These are phyloP conservation scores for Drosophila watanabei DNA, from an alignment of 1,140 invertebrate species.

Conservation along the genomic window DNA sequence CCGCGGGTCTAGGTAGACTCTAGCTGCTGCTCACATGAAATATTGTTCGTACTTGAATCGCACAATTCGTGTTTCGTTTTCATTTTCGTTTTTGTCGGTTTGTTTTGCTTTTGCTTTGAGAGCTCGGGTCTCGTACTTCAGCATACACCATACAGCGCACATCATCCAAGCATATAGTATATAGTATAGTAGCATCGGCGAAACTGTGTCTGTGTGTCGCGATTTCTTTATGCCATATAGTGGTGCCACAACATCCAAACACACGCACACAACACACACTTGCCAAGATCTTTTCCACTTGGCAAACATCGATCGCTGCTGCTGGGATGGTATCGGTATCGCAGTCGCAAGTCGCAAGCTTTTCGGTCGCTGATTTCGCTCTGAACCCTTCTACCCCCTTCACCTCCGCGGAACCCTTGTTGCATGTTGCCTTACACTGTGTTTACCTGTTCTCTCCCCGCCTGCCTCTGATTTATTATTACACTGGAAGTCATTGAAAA, in stretches of 20 bases:
- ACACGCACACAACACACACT: not conserved
- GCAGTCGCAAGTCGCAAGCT: slow-evolving; percentile 30
- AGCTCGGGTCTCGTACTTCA: slow-evolving; percentile 31
- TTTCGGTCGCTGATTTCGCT: slow-evolving; percentile 54
- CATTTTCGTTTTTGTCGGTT: slow-evolving; percentile 36
- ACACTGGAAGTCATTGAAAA: slow-evolving; percentile 81
- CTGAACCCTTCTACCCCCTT: slow-evolving; percentile 3
- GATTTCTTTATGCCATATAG: slow-evolving; percentile 42
- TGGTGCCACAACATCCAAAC: slow-evolving; percentile 28
- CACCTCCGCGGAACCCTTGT: slow-evolving; percentile 9
- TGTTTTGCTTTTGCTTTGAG: slow-evolving; percentile 33
- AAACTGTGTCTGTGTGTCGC: slow-evolving; percentile 62
- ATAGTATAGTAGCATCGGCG: slow-evolving; percentile 4
- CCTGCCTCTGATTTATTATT: slow-evolving; percentile 69
- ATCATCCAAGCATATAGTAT: slow-evolving; percentile 2
- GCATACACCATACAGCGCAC: not conserved
- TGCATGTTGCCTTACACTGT: slow-evolving; percentile 47
- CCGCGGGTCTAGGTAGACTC: slow-evolving; percentile 4
- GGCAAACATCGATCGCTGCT: slow-evolving; percentile 25
- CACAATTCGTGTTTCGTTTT: slow-evolving; percentile 49
- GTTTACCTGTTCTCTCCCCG: slow-evolving; percentile 43
- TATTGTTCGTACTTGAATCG: slow-evolving; percentile 52
- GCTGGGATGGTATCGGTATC: slow-evolving; percentile 13
- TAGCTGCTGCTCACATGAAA: slow-evolving; percentile 17
- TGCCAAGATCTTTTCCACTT: slow-evolving; percentile 52